A percentile compares a stretch with the other conserved stretches of the same genome.
Evolutionary conservation across 35 echinoderm and acorn worm genomes (phyloP).

Genomic region (Ophioderma brevispina): DNA sequence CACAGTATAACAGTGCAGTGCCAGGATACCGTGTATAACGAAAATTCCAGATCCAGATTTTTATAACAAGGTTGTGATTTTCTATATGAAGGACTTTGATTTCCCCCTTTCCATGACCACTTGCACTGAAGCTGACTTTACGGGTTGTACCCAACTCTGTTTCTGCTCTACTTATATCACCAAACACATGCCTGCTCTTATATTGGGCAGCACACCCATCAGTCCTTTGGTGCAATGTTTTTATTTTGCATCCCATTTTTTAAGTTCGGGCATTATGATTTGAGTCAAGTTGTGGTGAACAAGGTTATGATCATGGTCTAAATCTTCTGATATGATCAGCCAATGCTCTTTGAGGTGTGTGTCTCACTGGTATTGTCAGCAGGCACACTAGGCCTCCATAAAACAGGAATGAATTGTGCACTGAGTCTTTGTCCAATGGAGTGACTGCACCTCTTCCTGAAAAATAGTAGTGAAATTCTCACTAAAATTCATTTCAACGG

Average conservation of each 20-base stretch:
- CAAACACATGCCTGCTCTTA: conserved; percentile 14
- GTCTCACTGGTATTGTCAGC: not conserved
- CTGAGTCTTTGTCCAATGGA: not conserved
- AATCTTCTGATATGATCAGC: conserved; percentile 11
- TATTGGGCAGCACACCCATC: conserved; percentile 10
- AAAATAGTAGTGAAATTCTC: not conserved
- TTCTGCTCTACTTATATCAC: not conserved
- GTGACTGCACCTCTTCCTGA: not conserved
- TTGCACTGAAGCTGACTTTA: not conserved
- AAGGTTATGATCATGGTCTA: conserved; percentile 2
- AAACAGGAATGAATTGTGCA: conserved; percentile 19
- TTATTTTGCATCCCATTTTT: not conserved
- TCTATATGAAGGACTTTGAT: too few relatives aligned
- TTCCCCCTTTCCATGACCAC: conserved; percentile 1
- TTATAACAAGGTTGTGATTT: too few relatives aligned
- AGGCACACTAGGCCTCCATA: not conserved
- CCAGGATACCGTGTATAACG: too few relatives aligned
- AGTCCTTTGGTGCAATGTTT: conserved; percentile 29
- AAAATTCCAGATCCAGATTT: too few relatives aligned
- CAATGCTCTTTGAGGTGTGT: conserved; percentile 26
- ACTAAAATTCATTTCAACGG: not conserved
- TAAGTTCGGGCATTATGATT: not conserved
- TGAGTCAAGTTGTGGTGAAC: not conserved
- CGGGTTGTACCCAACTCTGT: not conserved
- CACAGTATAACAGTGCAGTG: too few relatives aligned